Evolutionary conservation across 2,888 invertebrate genomes (phyloP).

Genomic region (Anodontia alba): DNA sequence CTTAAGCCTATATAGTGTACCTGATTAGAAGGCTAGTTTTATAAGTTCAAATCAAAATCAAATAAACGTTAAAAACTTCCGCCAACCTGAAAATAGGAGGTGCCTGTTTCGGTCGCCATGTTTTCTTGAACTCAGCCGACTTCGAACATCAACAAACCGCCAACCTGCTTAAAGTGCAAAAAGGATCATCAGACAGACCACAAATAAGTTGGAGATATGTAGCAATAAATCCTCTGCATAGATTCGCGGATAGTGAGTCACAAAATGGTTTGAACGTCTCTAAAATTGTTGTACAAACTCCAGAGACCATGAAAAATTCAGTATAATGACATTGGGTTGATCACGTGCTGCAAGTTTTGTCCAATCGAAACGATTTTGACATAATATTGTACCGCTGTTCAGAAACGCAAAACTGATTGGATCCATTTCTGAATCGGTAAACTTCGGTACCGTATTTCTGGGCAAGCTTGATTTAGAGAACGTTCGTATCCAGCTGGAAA

Average conservation of each 20-base stretch:
- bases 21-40: too few relatives aligned
- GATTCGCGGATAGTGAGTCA: not conserved
- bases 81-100: conserved; percentile 80
- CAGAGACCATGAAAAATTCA: conserved; percentile 43
- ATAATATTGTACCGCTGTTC: not conserved
- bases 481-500: too few relatives aligned
- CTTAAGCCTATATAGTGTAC: too few relatives aligned
- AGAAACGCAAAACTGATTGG: not conserved
- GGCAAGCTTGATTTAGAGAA: too few relatives aligned
- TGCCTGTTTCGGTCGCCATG: conserved; percentile 81
- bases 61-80: conserved; percentile 13
- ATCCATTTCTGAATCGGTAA: not conserved
- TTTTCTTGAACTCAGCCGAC: conserved; percentile 49
- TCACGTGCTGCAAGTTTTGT: conserved; percentile 61
- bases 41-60: too few relatives aligned
- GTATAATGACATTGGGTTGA: conserved; percentile 61
- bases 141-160: conserved; percentile 14
- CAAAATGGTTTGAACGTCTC: not conserved
- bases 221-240: not conserved
- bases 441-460: too few relatives aligned
- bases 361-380: conserved; percentile 45
- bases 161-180: not conserved
- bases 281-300: conserved; percentile 13
- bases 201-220: not conserved
- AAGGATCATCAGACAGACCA: not conserved